A percentile compares a stretch with the other conserved stretches of the same genome.
These are phyloP conservation scores for Maccullochella peelii DNA, from an alignment of 2,113 vertebrate species.

Conservation along the genomic window DNA sequence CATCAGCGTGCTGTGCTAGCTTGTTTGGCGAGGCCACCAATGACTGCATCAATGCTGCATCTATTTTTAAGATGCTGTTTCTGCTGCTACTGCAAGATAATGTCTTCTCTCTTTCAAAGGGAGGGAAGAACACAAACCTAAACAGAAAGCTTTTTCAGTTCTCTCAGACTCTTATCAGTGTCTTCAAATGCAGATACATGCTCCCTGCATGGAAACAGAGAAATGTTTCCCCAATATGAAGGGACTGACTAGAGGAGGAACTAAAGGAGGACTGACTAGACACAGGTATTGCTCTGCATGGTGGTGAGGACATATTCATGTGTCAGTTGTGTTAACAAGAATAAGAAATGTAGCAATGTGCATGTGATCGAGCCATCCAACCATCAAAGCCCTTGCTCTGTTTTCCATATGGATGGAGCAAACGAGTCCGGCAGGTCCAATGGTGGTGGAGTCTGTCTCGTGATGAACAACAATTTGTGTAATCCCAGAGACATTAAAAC, in stretches of 20 bases:
- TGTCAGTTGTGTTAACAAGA: too few species aligned
- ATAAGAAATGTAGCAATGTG: too few species aligned
- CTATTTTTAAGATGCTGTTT: conserved; percentile 19
- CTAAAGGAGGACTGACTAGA: not conserved
- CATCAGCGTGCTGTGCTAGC: conserved; percentile 8
- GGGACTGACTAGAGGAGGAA: not conserved
- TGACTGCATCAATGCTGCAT: conserved; percentile 28
- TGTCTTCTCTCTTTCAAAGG: not conserved
- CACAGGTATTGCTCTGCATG: not conserved
- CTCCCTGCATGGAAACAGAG: not conserved
- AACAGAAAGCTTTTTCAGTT: not conserved
- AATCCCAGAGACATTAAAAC: too few species aligned
- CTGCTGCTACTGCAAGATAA: conserved; percentile 5
- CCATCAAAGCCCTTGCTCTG: too few species aligned
- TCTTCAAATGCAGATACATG: conserved; percentile 4
- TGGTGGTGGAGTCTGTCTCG: too few species aligned
- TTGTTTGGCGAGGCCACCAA: conserved; percentile 29
- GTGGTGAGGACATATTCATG: not conserved
- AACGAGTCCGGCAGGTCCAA: too few species aligned
- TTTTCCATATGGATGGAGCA: too few species aligned
- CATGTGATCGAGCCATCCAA: too few species aligned
- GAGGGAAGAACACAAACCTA: not conserved
- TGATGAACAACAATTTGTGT: too few species aligned
- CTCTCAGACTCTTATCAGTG: not conserved
- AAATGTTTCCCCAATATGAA: not conserved